Percentiles rank a stretch among this genome's conserved stretches.
Conservation (phyloP, 2,888 invertebrate genomes). For the Pammene aurita region DNA sequence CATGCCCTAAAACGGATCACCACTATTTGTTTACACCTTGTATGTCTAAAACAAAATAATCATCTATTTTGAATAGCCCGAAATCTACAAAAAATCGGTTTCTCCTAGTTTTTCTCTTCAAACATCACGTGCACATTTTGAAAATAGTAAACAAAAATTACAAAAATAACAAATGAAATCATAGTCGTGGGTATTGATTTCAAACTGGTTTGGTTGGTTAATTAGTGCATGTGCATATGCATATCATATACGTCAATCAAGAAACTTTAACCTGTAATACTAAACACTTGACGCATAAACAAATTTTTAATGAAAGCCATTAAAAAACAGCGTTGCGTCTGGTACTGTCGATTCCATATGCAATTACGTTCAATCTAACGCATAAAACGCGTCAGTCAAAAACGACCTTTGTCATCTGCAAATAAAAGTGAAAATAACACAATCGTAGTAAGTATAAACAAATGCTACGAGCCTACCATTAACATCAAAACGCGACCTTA, state of each 20-base stretch:
- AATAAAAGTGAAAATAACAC: conserved; percentile 28
- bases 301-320: neutral
- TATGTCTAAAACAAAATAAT: too few relatives aligned
- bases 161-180: too few relatives aligned
- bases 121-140: too few relatives aligned
- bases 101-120: too few relatives aligned
- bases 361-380: conserved; percentile 28
- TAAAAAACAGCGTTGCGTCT: conserved; percentile 3
- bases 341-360: conserved; percentile 25
- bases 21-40: too few relatives aligned
- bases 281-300: conserved; percentile 8
- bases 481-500: conserved; percentile 4
- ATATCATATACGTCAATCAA: neutral
- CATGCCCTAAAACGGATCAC: too few relatives aligned
- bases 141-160: too few relatives aligned
- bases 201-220: too few relatives aligned
- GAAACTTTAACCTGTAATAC: neutral
- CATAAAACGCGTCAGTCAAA: neutral
- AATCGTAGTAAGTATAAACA: conserved; percentile 22
- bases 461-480: neutral
- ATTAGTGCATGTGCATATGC: neutral
- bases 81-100: too few relatives aligned
- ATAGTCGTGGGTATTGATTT: too few relatives aligned
- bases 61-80: too few relatives aligned
- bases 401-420: conserved; percentile 21